Evolutionary conservation across 2,888 invertebrate species (phyloP), one percentile per base, ranked within the genome.

Genomic region (Augochlorella aurata): DNA sequence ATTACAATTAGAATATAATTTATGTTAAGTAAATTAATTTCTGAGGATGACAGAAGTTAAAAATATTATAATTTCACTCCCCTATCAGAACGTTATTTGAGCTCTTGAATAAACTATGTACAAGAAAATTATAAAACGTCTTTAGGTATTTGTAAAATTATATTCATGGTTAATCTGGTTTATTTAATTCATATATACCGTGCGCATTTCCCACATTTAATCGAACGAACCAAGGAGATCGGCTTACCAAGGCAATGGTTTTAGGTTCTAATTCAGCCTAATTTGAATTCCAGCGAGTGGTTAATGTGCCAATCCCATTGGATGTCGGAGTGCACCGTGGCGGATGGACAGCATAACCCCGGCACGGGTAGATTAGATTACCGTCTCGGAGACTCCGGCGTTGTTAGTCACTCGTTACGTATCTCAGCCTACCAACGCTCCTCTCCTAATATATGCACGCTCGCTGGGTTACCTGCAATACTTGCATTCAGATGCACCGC

Each of bases 351-450:
- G 38, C n/a, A 18, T 38, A 63, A 63, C 49, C 76, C 16, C 58
- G 49, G 44, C 74, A n/a, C 21, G 54, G 63, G 21, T 49, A 67
- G 79, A 84, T 84, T 82, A 84, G 84, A 84, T 84, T 84, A 84
- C 77, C 77, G 69, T 75, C 77, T 69, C 61, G 58, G 77, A 29
- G 72, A 72, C 74, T 21, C 68, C 79, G 44, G 29, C 63, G 84
- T 72, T 76, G 75, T 84, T 84, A 82, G 79, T 84, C 84, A 79
- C 79, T 77, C 65, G 24, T 76, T 50, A 52, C 69, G 72, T 79
- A 72, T 83, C 80, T 70, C 66, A 66, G 75, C 74, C 79, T 82
- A 80, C 77, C 75, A 83, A 81, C 75, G 77, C 83, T 68, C 61
- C 68, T 44, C 68, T 75, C 63, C 74, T 76, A 81, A 83, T 74